These are phyloP conservation scores for Progne subis DNA, from an alignment of 2,113 vertebrate genomes.

Conservation along the genomic window DNA sequence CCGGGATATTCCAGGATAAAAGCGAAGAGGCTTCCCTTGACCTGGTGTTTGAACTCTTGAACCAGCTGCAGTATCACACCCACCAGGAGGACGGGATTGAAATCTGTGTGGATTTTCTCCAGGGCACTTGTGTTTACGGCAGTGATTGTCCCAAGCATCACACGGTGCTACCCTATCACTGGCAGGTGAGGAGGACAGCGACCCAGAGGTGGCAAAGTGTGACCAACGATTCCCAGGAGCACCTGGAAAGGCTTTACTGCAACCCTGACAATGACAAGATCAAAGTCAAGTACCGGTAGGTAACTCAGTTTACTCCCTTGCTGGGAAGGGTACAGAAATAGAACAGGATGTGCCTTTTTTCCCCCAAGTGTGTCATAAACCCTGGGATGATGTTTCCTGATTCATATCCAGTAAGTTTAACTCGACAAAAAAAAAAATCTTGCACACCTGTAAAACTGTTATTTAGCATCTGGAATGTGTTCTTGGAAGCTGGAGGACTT, in stretches of 20 bases:
- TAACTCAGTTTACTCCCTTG: conserved; percentile 29
- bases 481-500: background rate
- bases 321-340: background rate
- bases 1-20: conserved; percentile 94
- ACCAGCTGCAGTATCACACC: conserved; percentile 96
- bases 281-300: conserved; percentile 92
- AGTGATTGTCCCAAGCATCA: conserved; percentile 93
- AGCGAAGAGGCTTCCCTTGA: conserved; percentile 97
- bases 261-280: conserved; percentile 96
- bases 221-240: conserved; percentile 94
- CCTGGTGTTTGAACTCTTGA: conserved; percentile 95
- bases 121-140: conserved; percentile 90
- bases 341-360: accelerated
- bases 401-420: background rate
- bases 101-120: conserved; percentile 96
- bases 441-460: background rate
- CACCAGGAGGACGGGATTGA: conserved; percentile 90
- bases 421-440: background rate
- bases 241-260: conserved; percentile 98
- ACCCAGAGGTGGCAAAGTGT: conserved; percentile 91
- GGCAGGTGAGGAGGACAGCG: conserved; percentile 90
- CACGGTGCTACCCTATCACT: conserved; percentile 93
- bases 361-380: background rate
- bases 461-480: background rate
- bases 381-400: background rate